Conservation (phyloP, 2,888 invertebrate species). For the Caenorhabditis plicata region DNA sequence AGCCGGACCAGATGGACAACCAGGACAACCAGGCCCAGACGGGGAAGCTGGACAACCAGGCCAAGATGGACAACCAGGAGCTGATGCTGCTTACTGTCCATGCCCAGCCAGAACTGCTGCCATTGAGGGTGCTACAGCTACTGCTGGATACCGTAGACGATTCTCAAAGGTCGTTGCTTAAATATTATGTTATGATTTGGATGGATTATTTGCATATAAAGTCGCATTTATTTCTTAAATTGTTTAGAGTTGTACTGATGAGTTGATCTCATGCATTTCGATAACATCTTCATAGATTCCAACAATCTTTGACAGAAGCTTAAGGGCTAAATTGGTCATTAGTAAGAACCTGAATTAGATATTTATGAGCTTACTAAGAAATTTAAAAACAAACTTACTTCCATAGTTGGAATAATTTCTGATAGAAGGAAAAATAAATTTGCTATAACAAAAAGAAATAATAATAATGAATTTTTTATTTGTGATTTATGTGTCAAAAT, state of each 20-base stretch:
- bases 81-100: slow-evolving; percentile 32
- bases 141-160: slow-evolving; percentile 22
- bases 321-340: slow-evolving; percentile 5
- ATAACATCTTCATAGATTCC: slow-evolving; percentile 5
- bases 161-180: slow-evolving; percentile 33
- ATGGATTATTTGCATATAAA: too few relatives aligned
- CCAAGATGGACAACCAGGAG: slow-evolving; percentile 33
- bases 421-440: too few relatives aligned
- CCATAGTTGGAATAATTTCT: slow-evolving; percentile 15
- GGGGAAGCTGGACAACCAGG: slow-evolving; percentile 41
- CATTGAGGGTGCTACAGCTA: slow-evolving; percentile 22
- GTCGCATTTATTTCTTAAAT: too few relatives aligned
- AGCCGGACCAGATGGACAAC: slow-evolving; percentile 36
- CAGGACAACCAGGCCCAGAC: slow-evolving; percentile 27
- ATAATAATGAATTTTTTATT: too few relatives aligned
- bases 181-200: too few relatives aligned
- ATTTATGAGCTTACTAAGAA: too few relatives aligned
- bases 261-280: not conserved
- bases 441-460: too few relatives aligned
- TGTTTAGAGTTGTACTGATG: not conserved
- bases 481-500: too few relatives aligned
- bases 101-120: slow-evolving; percentile 33
- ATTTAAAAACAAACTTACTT: slow-evolving; percentile 4
- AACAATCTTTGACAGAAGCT: slow-evolving; percentile 1
- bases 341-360: not conserved